These are phyloP conservation scores for Yponomeuta malinellus DNA, from an alignment of 2,888 invertebrate species.

Conservation along the genomic window DNA sequence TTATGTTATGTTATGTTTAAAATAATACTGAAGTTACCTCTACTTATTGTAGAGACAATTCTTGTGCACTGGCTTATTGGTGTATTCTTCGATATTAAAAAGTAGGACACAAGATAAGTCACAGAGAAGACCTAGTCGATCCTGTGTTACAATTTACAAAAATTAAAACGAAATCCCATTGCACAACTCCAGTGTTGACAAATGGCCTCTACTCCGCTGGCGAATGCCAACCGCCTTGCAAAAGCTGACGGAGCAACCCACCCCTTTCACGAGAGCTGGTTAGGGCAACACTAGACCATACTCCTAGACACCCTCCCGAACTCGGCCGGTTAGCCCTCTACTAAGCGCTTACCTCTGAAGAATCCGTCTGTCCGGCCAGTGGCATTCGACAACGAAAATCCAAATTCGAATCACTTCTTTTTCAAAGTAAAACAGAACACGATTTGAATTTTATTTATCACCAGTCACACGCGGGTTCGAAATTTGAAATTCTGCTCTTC, in stretches of 20 bases:
- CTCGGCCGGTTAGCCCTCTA: constrained; percentile 33
- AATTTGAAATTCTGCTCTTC: constrained; percentile 32
- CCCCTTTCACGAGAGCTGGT: constrained; percentile 47
- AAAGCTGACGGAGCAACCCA: constrained; percentile 37
- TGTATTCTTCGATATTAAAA: too few relatives aligned
- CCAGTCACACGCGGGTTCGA: constrained; percentile 44
- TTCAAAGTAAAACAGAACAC: constrained; percentile 15
- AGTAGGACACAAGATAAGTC: too few relatives aligned
- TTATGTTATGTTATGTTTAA: too few relatives aligned
- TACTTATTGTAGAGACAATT: too few relatives aligned
- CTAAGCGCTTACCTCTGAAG: constrained; percentile 50
- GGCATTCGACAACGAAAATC: constrained; percentile 31
- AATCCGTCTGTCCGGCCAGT: constrained; percentile 29
- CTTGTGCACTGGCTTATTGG: too few relatives aligned
- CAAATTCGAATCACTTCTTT: constrained; percentile 28
- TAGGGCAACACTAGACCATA: constrained; percentile 36
- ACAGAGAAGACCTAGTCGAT: too few relatives aligned
- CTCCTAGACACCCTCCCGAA: constrained; percentile 44
- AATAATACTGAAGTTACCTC: too few relatives aligned
- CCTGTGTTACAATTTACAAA: constrained; percentile 14
- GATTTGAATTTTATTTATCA: constrained; percentile 29
- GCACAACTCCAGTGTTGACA: constrained; percentile 51
- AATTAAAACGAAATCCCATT: constrained; percentile 38
- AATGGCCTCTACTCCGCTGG: constrained; percentile 38
- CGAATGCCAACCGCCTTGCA: constrained; percentile 60